These are phyloP conservation scores for Drosophila kuntzei DNA, from an alignment of 2,888 invertebrate genomes.

Conservation along the genomic window DNA sequence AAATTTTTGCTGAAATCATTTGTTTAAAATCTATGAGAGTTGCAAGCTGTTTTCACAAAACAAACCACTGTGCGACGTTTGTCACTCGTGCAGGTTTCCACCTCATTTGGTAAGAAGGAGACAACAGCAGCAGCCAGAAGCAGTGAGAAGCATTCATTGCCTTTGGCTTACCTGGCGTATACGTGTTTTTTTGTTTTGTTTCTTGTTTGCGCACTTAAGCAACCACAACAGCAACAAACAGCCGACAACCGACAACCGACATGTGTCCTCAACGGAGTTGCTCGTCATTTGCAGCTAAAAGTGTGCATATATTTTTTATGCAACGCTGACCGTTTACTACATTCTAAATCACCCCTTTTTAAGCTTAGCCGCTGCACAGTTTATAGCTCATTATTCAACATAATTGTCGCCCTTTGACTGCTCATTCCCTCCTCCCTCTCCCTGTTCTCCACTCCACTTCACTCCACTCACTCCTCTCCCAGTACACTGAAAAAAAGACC, in stretches of 20 bases:
- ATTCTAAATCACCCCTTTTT: not conserved
- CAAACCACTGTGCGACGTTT: constrained; percentile 10
- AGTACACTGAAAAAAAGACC: too few relatives aligned
- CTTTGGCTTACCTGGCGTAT: constrained; percentile 53
- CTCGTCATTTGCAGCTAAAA: constrained; percentile 37
- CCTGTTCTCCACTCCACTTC: too few relatives aligned
- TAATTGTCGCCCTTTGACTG: constrained; percentile 59
- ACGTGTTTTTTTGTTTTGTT: constrained; percentile 38
- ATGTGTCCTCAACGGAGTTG: constrained; percentile 38
- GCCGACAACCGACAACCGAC: constrained; percentile 8
- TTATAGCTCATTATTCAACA: constrained; percentile 73
- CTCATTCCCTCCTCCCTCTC: not conserved
- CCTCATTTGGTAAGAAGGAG: constrained; percentile 50
- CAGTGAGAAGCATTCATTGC: not conserved
- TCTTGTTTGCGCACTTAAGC: constrained; percentile 31
- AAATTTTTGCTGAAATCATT: too few relatives aligned
- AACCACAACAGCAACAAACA: constrained; percentile 20
- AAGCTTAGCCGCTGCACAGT: constrained; percentile 25
- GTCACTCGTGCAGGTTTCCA: constrained; percentile 33
- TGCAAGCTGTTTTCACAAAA: not conserved
- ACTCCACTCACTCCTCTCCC: not conserved
- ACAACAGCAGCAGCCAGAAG: constrained; percentile 1
- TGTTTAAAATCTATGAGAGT: too few relatives aligned
- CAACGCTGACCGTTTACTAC: not conserved
- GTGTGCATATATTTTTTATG: constrained; percentile 37